Evolutionary conservation across 2,113 vertebrate genomes (phyloP).

Genomic region (Anolis sagrei): DNA sequence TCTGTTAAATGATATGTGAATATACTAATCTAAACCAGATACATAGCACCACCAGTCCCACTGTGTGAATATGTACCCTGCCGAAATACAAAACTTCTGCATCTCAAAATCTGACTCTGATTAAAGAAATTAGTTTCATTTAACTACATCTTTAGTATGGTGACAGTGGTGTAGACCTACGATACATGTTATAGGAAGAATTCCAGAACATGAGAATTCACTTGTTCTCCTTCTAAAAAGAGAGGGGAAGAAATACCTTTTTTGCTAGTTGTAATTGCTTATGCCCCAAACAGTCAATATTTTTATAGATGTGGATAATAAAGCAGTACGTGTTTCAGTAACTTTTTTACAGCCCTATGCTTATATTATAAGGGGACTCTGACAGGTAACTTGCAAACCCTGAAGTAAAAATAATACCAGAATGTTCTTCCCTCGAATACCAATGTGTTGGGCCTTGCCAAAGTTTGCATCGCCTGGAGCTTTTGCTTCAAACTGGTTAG

Average conservation of each 20-base stretch:
- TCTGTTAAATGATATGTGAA: no score
- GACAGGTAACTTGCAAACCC: neutral
- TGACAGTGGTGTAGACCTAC: neutral
- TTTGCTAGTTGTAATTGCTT: neutral
- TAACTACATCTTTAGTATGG: no score
- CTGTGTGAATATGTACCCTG: neutral
- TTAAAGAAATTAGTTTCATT: neutral
- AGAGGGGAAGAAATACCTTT: neutral
- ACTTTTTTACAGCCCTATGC: neutral
- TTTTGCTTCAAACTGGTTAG: conserved; percentile 28
- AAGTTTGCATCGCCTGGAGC: conserved; percentile 26
- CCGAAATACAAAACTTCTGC: neutral
- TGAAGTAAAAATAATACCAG: neutral
- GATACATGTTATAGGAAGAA: neutral
- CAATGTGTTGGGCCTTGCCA: conserved; percentile 4
- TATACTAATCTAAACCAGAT: neutral
- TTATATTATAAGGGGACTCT: neutral
- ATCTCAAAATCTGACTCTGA: neutral
- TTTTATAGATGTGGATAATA: neutral
- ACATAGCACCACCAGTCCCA: neutral
- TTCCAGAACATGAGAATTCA: conserved; percentile 7
- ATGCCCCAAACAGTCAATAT: neutral
- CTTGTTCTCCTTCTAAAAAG: neutral
- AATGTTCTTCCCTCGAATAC: conserved; percentile 14
- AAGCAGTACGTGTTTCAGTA: neutral